Percentiles rank a stretch among this genome's conserved stretches.
Conservation (phyloP, 2,888 invertebrate genomes). For the Chrysolina americana region DNA sequence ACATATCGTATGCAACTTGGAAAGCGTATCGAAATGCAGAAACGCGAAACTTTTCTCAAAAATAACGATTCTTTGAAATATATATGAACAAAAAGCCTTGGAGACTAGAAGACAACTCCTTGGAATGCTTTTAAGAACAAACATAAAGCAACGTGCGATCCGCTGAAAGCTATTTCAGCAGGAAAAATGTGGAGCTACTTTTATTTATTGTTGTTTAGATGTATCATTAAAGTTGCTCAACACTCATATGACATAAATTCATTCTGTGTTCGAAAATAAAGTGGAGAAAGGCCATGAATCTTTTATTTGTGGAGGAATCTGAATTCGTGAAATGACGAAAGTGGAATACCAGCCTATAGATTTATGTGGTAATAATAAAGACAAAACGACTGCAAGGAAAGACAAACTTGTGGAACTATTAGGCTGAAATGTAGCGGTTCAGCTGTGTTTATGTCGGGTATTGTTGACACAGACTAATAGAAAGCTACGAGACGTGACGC, state of each 20-base stretch:
- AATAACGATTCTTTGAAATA: slow-evolving; percentile 32
- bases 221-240: slow-evolving; percentile 41
- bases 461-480: slow-evolving; percentile 63
- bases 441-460: slow-evolving; percentile 56
- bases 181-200: slow-evolving; percentile 41
- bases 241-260: slow-evolving; percentile 41
- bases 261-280: slow-evolving; percentile 37
- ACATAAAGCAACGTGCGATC: slow-evolving; percentile 40
- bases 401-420: slow-evolving; percentile 55
- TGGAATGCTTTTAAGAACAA: slow-evolving; percentile 44
- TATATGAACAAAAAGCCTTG: slow-evolving; percentile 35
- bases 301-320: slow-evolving; percentile 31
- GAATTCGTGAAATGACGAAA: slow-evolving; percentile 30
- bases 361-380: slow-evolving; percentile 51
- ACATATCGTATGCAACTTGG: slow-evolving; percentile 12
- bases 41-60: slow-evolving; percentile 31
- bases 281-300: slow-evolving; percentile 31
- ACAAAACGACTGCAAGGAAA: slow-evolving; percentile 49
- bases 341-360: slow-evolving; percentile 40
- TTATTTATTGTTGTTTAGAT: slow-evolving; percentile 45
- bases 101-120: slow-evolving; percentile 40
- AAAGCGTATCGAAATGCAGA: slow-evolving; percentile 31
- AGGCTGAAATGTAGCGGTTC: slow-evolving; percentile 53
- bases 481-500: slow-evolving; percentile 58
- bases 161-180: slow-evolving; percentile 38